Percentiles rank a stretch among this genome's conserved stretches.
Evolutionary conservation across 2,888 invertebrate species (phyloP).

Genomic region (Horisme vitalbata): DNA sequence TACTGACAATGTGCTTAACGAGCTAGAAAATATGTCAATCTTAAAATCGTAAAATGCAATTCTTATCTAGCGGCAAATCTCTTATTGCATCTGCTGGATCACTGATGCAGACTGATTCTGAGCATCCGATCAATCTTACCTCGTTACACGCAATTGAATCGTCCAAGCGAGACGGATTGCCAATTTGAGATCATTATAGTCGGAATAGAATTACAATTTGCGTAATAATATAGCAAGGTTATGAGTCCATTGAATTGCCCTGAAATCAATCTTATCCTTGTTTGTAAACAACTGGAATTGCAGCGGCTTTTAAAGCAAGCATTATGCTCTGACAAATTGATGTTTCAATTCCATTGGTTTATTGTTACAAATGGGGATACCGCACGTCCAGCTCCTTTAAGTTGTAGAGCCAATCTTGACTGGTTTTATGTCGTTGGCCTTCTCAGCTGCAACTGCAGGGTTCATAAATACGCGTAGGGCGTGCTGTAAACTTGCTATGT

Average conservation of each 20-base stretch:
- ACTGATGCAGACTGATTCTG: constrained; percentile 44
- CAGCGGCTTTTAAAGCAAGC: constrained; percentile 21
- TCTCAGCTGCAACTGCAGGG: constrained; percentile 61
- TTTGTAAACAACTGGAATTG: constrained; percentile 35
- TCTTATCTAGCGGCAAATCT: constrained; percentile 58
- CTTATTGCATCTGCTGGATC: constrained; percentile 47
- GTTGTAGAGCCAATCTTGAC: constrained; percentile 39
- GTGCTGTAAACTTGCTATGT: constrained; percentile 56
- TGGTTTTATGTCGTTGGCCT: constrained; percentile 48
- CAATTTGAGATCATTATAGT: constrained; percentile 59
- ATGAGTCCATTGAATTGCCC: constrained; percentile 31
- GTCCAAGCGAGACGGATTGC: constrained; percentile 59
- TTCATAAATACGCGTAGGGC: constrained; percentile 53
- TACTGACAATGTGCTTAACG: constrained; percentile 30
- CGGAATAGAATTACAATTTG: constrained; percentile 51
- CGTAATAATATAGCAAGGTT: constrained; percentile 41
- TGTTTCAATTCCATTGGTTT: constrained; percentile 18
- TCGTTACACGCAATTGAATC: constrained; percentile 59
- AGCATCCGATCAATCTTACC: constrained; percentile 56
- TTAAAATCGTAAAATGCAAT: constrained; percentile 49
- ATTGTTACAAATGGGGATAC: constrained; percentile 18
- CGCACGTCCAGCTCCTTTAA: constrained; percentile 23
- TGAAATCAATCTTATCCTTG: constrained; percentile 34
- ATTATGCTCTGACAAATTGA: constrained; percentile 20
- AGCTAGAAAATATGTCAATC: constrained; percentile 48